These are phyloP conservation scores for Perccottus glenii DNA, from an alignment of 2,113 vertebrate genomes.

Conservation along the genomic window DNA sequence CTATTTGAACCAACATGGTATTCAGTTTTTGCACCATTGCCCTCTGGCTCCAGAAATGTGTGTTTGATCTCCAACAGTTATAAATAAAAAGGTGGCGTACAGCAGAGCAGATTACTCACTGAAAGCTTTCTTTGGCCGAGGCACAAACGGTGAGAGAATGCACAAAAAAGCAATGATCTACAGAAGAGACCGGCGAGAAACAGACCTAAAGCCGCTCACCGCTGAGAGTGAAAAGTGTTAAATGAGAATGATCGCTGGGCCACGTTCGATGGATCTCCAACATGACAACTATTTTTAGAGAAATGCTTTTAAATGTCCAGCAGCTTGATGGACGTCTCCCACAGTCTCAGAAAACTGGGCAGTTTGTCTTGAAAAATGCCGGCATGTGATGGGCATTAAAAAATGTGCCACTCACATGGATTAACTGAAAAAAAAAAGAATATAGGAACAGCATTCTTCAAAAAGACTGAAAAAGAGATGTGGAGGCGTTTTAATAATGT, in stretches of 20 bases:
- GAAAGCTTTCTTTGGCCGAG: conserved; percentile 11
- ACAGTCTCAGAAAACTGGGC: conserved; percentile 33
- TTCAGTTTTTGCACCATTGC: neutral
- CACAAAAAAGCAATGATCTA: conserved; percentile 13
- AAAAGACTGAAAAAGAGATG: too few species aligned
- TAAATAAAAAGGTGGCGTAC: conserved; percentile 25
- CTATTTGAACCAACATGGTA: neutral
- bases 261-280: conserved; percentile 39
- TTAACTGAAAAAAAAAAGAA: conserved; percentile 2
- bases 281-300: conserved; percentile 60
- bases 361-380: conserved; percentile 58
- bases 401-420: conserved; percentile 17
- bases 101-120: conserved; percentile 5
- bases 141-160: neutral
- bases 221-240: conserved; percentile 49
- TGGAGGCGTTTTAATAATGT: too few species aligned
- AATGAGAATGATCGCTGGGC: conserved; percentile 54
- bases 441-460: neutral
- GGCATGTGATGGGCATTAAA: conserved; percentile 44
- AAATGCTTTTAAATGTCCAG: conserved; percentile 56
- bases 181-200: conserved; percentile 6
- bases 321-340: conserved; percentile 57
- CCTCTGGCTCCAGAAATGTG: neutral
- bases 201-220: conserved; percentile 39
- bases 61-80: conserved; percentile 16